Base-by-base conservation (phyloP, 2,113 vertebrate genomes). In the Puffinus mauretanicus region DNA sequence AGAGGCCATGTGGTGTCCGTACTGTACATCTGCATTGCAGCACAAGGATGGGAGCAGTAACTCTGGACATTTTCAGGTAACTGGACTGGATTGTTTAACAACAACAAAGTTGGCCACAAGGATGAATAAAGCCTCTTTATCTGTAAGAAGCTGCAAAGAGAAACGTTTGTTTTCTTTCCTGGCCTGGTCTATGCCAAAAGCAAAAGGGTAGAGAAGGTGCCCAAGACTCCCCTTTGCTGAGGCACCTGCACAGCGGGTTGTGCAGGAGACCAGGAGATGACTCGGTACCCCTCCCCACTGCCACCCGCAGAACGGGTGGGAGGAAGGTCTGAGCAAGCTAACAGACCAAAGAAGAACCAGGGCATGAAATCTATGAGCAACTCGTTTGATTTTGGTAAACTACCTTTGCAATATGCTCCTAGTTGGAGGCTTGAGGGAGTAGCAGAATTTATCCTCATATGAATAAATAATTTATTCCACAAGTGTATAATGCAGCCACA, bases 61-160 rank as follows among this genome's bases (percentile, higher is more conserved):
- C 18, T 90, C 60, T 71, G 54, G 70, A 36, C 21, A 26, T 17
- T 58, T 54, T 51, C 47, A 44, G 10, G 29, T 34, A 82, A 40
- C 29, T 17, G 21, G 18, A 25, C 26, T 13, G n/a, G 40, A 34
- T 27, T 61, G 8, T 22, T 52, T 30, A 73, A 67, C 18, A 64
- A 46, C n/a, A 54, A 49, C 19, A 26, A 58, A 46, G 24, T 40
- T 55, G 38, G 24, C 18, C 0, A 1, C 0, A 0, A 71, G 46
- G 13, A 65, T 44, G 26, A 84, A 42, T 24, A 79, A 65, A 69
- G 29, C 7, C 19, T 58, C 61, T 92, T 65, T 55, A 42, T 20
- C 21, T 17, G 5, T 11, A 40, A 81, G 62, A 60, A 84, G 34
- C 6, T 80, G 11, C 27, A 36, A 70, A 40, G n/a, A 65, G 24